Base-by-base conservation (phyloP, 2,888 invertebrate genomes). In the Tipula unca region DNA sequence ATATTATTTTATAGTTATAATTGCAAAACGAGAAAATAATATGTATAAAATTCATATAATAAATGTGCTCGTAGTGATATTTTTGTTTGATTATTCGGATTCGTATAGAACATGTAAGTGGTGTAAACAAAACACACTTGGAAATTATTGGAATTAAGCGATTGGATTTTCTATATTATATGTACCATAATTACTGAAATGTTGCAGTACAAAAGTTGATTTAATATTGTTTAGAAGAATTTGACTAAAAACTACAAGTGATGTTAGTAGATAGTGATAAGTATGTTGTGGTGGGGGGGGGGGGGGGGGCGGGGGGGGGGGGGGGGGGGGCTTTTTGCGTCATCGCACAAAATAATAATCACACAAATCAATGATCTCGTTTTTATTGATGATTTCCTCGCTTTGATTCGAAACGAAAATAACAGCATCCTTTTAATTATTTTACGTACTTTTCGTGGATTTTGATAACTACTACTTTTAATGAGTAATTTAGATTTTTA, bases 81-180 rank as follows among this genome's bases (percentile, higher is more conserved):
- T 83, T 83, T 83, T 83, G 32, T 83, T 83, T 32, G 35, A 83
- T n/a, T 32, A 17, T 83, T 32, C 83, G 14, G 35, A 83, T 35
- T 83, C 32, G 5, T 83, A 83, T 83, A 83, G n/a, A 83, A 29
- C 14, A 32, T 83, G 83, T 83, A 83, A 83, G 83, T 83, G 35
- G 32, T 69, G 69, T 69, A 25, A 69, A 69, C 69, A 69, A 69
- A 25, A 69, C 5, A 17, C 20, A 17, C 17, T 54, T 17, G 6
- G 48, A 54, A 54, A 17, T 20, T 54, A 32, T 32, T 32, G 32
- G 32, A 6, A 32, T 32, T 32, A 32, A 32, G 32, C 32, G 32
- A 32, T 6, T 32, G 32, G 5, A 32, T 32, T 32, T 32, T 32
- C 6, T 6, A 32, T 32, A 6, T 32, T 32, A 32, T 6, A 6